Evolutionary conservation across 2,797 vertebrate genomes (phyloP), one percentile per base, ranked within the genome.

Genomic region (Gymnoscopelus microlampas): DNA sequence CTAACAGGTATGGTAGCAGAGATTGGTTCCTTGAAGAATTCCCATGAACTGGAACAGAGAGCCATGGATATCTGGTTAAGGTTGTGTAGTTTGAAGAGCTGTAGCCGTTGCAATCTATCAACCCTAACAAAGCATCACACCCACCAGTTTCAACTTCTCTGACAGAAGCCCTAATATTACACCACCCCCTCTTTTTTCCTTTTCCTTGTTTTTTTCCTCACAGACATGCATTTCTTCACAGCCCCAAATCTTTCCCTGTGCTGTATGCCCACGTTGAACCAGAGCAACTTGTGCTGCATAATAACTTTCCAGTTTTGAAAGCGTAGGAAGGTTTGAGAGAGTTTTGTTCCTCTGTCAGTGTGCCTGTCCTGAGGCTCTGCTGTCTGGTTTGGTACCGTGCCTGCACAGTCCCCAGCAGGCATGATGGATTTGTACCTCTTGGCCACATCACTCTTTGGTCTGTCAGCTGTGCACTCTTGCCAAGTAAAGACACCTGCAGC

Each of bases 391-490:
- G 6, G 19, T 53, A 12, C 47, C 66, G 39, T n/a, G 48, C 48
- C 66, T 68, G 29, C 53, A 19, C 39, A 2, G 29, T 35, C 69
- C 11, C 29, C 39, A 55, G 59, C 77, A 15, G 53, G 14, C 61
- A 6, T 13, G 57, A 47, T 60, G 35, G 44, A 60, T 65, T 50
- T 50, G 49, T 58, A 29, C 44, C 8, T 2, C 4, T 55, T 61
- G 66, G 68, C 71, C 62, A 54, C 54, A 54, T 79, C 71, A 47
- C 60, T 70, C 65, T 44, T 23, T 49, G 39, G 44, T 71, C 77
- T 73, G 74, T 75, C 61, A 23, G n/a, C 3, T 81, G 75, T 62
- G 60, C 65, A 48, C 29, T 23, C 57, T n/a, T 8, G n/a, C 39
- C 29, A 44, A 12, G 32, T 55, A 60, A 39, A 58, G 59, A 60